Percentiles rank a stretch among this genome's conserved stretches.
Evolutionary conservation across 1,140 invertebrate species (phyloP).

Genomic region (Dysdera silvatica): DNA sequence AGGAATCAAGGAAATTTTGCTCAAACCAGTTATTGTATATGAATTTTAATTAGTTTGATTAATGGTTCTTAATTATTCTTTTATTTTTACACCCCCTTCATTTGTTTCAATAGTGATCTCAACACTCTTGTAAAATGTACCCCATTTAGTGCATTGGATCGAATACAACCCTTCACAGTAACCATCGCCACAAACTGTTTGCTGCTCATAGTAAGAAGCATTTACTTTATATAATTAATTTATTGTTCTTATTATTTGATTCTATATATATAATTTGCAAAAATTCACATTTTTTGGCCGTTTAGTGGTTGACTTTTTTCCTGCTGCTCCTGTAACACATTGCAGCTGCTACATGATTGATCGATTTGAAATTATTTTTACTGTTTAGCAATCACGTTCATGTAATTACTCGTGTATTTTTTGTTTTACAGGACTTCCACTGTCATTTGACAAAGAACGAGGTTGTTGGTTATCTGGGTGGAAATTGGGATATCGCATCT

Average conservation of each 20-base stretch:
- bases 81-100: not conserved
- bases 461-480: constrained; percentile 87
- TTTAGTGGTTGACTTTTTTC: too few relatives aligned
- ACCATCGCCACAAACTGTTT: constrained; percentile 81
- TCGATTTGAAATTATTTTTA: too few relatives aligned
- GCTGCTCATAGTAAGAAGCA: constrained; percentile 57
- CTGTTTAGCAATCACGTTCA: not conserved
- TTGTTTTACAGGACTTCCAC: constrained; percentile 63
- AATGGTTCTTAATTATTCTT: not conserved
- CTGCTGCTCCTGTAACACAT: too few relatives aligned
- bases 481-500: constrained; percentile 85
- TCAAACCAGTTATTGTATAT: too few relatives aligned
- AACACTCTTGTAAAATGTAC: constrained; percentile 61
- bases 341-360: not conserved
- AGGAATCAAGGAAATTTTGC: too few relatives aligned
- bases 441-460: constrained; percentile 84
- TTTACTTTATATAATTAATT: not conserved
- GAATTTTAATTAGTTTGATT: not conserved
- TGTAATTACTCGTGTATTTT: not conserved
- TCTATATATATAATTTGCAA: not conserved
- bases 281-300: too few relatives aligned
- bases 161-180: constrained; percentile 83
- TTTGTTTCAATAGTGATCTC: constrained; percentile 18
- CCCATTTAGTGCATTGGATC: constrained; percentile 73
- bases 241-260: not conserved